These are phyloP conservation scores for Pogona vitticeps DNA, from an alignment of 2,113 vertebrate species.

Conservation along the genomic window DNA sequence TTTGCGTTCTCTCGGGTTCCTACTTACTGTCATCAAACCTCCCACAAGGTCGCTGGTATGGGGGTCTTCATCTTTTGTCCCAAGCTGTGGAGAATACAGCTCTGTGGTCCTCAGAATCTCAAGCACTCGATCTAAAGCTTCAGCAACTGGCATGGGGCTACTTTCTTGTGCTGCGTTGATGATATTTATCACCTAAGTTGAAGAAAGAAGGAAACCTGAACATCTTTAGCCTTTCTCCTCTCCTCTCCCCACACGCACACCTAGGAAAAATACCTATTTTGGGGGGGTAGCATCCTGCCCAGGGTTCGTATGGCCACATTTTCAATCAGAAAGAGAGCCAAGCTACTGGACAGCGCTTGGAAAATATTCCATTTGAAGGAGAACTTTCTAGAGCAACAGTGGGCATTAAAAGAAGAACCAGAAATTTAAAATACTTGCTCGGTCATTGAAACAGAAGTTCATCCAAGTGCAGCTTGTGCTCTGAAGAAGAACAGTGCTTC, in stretches of 20 bases:
- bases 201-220: background rate
- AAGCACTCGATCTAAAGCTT: conserved; percentile 94
- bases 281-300: background rate
- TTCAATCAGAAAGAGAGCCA: background rate
- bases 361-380: too few species aligned
- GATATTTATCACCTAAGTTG: conserved; percentile 91
- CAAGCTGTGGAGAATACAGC: conserved; percentile 93
- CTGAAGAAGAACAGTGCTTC: too few species aligned
- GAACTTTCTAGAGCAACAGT: background rate
- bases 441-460: background rate
- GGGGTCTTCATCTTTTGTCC: conserved; percentile 92
- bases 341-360: too few species aligned
- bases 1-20: background rate
- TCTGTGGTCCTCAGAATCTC: conserved; percentile 97
- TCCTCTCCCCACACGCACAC: background rate
- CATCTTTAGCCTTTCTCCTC: background rate
- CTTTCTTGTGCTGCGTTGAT: conserved; percentile 96
- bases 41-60: conserved; percentile 95
- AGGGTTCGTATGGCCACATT: background rate
- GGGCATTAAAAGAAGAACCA: background rate
- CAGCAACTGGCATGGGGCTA: conserved; percentile 91
- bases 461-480: background rate
- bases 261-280: background rate
- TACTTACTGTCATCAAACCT: conserved; percentile 92
- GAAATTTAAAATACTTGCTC: too few species aligned